Evolutionary conservation across 2,797 vertebrate species (phyloP).

Genomic region (Podarcis lilfordi): DNA sequence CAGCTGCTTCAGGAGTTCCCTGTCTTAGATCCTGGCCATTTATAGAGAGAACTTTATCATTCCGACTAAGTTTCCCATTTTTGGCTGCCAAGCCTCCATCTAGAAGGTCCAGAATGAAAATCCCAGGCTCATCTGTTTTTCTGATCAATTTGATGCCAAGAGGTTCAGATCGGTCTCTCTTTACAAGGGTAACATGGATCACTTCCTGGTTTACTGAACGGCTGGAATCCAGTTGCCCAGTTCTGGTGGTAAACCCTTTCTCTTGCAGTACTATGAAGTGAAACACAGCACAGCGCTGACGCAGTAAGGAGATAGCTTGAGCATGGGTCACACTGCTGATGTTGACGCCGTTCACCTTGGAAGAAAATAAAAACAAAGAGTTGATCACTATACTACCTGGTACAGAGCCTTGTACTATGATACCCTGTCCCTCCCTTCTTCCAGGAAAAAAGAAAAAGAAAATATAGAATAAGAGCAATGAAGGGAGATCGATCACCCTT

Average conservation of each 20-base stretch:
- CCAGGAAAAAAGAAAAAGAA: background rate
- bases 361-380: conserved; percentile 55
- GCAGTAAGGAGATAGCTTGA: conserved; percentile 84
- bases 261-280: conserved; percentile 91
- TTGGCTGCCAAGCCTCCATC: conserved; percentile 90
- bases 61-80: conserved; percentile 89
- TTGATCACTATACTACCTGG: conserved; percentile 39
- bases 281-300: conserved; percentile 79
- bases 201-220: conserved; percentile 75
- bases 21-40: conserved; percentile 92
- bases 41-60: conserved; percentile 92
- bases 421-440: background rate
- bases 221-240: conserved; percentile 74
- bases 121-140: conserved; percentile 89
- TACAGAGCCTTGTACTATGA: background rate
- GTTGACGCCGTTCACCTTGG: conserved; percentile 88
- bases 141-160: conserved; percentile 93
- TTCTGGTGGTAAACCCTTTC: conserved; percentile 87
- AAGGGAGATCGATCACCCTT: background rate
- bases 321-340: conserved; percentile 87
- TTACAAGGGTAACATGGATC: conserved; percentile 88
- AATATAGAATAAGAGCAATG: background rate
- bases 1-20: conserved; percentile 91
- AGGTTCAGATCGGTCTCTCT: conserved; percentile 86
- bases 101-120: conserved; percentile 91